Percentiles rank a stretch among this genome's conserved stretches.
Conservation (phyloP, 2,797 vertebrate genomes). For the Phrynocephalus guinanensis region DNA sequence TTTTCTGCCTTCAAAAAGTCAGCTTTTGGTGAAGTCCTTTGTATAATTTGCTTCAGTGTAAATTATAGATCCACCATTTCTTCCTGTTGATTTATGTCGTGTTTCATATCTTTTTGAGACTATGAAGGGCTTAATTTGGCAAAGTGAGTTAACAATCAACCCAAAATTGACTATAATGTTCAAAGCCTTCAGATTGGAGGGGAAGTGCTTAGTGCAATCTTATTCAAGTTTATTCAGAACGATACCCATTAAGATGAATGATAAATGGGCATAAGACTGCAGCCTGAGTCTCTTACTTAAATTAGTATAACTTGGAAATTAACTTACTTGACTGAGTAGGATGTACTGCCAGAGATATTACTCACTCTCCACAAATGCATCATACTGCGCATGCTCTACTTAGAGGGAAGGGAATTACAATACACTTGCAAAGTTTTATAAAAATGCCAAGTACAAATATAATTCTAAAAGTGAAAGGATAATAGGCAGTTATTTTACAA, state of each 20-base stretch:
- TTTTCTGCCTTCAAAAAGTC: background rate
- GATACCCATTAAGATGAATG: background rate
- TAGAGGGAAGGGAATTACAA: background rate
- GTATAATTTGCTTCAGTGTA: too few relatives aligned
- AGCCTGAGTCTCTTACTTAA: background rate
- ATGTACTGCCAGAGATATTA: too few relatives aligned
- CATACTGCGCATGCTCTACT: background rate
- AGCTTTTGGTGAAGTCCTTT: background rate
- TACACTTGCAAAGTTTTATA: too few relatives aligned
- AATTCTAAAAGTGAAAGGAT: background rate
- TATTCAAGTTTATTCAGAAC: background rate
- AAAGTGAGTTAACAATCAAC: background rate
- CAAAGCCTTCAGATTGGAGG: background rate
- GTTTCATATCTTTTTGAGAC: background rate
- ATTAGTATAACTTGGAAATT: background rate
- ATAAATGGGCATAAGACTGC: background rate
- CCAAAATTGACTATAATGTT: background rate
- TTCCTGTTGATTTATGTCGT: background rate
- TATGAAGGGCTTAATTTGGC: background rate
- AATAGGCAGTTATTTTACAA: background rate
- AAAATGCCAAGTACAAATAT: background rate
- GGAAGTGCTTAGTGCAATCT: background rate
- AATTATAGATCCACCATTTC: background rate
- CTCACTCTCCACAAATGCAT: background rate
- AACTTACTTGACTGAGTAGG: too few relatives aligned